These are phyloP conservation scores for Rhineura floridana DNA, from an alignment of 2,113 vertebrate species.

Conservation along the genomic window DNA sequence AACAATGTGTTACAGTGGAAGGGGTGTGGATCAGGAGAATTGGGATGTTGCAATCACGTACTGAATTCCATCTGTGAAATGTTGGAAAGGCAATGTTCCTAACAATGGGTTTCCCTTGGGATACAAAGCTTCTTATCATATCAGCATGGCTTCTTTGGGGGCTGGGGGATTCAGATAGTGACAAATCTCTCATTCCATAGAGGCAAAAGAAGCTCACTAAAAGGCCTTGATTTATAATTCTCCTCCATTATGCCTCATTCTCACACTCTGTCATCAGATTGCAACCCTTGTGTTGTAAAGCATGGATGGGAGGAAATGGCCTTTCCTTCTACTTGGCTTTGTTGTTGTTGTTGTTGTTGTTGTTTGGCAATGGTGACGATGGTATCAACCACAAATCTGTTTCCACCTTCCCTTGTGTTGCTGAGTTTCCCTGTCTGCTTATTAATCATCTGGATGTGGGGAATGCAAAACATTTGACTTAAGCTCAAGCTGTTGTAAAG, in stretches of 20 bases:
- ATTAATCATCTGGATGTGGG: constrained; percentile 58
- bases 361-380: too few relatives aligned
- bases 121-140: constrained; percentile 9
- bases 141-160: neutral
- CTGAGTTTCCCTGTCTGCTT: constrained; percentile 42
- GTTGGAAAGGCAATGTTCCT: neutral
- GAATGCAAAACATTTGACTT: constrained; percentile 65
- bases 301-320: constrained; percentile 43
- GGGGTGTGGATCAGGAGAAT: too few relatives aligned
- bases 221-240: constrained; percentile 75
- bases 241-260: constrained; percentile 58
- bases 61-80: neutral
- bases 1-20: too few relatives aligned
- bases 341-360: too few relatives aligned
- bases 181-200: constrained; percentile 49
- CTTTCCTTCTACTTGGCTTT: constrained; percentile 41
- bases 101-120: accelerated
- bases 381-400: constrained; percentile 64
- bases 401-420: accelerated
- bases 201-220: constrained; percentile 65
- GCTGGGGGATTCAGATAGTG: constrained; percentile 33
- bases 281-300: constrained; percentile 53
- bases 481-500: constrained; percentile 64
- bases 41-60: neutral
- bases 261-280: constrained; percentile 36